phyloP scores from a whole-genome alignment of 2,888 invertebrate species.

The Micoletzkya japonica region DNA sequence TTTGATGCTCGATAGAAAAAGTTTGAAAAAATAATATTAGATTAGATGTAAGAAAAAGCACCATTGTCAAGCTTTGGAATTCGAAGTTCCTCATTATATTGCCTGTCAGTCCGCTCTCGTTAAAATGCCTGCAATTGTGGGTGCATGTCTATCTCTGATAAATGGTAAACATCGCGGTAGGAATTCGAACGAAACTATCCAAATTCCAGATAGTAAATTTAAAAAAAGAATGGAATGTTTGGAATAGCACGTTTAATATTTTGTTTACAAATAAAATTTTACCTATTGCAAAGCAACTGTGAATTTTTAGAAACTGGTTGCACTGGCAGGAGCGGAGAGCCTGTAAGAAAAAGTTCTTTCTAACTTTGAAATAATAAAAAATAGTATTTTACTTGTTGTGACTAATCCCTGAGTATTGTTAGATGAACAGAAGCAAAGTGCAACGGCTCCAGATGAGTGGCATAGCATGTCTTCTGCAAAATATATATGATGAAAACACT shows the following conservation, averaged over 20 bases:
- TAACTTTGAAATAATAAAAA: neutral
- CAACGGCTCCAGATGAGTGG: slow-evolving; percentile 1
- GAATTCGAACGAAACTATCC: no score
- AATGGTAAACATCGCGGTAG: no score
- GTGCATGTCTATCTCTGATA: neutral
- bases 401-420: neutral
- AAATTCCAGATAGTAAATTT: neutral
- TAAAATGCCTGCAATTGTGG: slow-evolving; percentile 16
- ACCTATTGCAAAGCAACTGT: no score
- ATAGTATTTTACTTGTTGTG: neutral
- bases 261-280: no score
- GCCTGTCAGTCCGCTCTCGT: neutral
- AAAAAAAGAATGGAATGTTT: neutral
- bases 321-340: no score
- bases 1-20: no score
- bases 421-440: slow-evolving; percentile 20
- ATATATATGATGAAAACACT: no score
- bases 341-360: no score
- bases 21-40: neutral
- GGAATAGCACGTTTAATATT: no score
- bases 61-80: slow-evolving; percentile 14
- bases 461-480: slow-evolving; percentile 13
- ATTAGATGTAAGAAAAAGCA: no score
- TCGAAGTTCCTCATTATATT: slow-evolving; percentile 15
- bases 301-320: no score